Evolutionary conservation across 2,113 vertebrate genomes (phyloP).

Genomic region (Stegastes partitus): DNA sequence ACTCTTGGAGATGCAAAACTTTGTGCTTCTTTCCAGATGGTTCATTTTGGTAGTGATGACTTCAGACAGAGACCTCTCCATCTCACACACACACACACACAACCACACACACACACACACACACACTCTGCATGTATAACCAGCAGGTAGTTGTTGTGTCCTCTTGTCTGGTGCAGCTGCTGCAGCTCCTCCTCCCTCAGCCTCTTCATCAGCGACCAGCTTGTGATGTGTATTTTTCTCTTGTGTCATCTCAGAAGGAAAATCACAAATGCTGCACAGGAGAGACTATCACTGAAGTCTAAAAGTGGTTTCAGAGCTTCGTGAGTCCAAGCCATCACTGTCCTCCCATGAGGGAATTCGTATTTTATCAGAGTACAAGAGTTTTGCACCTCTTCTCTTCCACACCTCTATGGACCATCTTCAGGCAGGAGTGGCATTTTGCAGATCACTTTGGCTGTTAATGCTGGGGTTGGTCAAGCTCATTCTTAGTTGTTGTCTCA

Average conservation of each 20-base stretch:
- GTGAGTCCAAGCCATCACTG: constrained; percentile 4
- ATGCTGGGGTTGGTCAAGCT: neutral
- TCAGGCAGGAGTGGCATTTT: neutral
- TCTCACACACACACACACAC: too few species aligned
- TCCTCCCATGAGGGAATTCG: neutral
- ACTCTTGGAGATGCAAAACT: neutral
- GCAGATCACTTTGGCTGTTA: neutral
- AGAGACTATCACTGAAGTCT: neutral
- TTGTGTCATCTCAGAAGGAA: neutral
- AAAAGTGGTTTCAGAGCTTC: constrained; percentile 1
- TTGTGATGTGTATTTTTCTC: constrained; percentile 30
- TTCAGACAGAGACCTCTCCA: neutral
- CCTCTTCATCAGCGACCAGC: constrained; percentile 14
- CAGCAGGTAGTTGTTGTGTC: constrained; percentile 12
- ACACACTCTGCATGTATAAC: constrained; percentile 27
- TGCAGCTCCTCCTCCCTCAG: constrained; percentile 12
- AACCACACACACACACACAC: neutral
- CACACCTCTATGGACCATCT: neutral
- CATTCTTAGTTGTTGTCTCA: neutral
- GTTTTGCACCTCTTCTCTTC: neutral
- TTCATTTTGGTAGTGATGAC: constrained; percentile 7
- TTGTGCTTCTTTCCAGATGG: constrained; percentile 27
- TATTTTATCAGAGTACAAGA: neutral
- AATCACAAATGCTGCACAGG: neutral
- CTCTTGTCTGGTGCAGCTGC: constrained; percentile 17